phyloP scores from a whole-genome alignment of 1,140 invertebrate genomes.

The Neomicropteryx cornuta region DNA sequence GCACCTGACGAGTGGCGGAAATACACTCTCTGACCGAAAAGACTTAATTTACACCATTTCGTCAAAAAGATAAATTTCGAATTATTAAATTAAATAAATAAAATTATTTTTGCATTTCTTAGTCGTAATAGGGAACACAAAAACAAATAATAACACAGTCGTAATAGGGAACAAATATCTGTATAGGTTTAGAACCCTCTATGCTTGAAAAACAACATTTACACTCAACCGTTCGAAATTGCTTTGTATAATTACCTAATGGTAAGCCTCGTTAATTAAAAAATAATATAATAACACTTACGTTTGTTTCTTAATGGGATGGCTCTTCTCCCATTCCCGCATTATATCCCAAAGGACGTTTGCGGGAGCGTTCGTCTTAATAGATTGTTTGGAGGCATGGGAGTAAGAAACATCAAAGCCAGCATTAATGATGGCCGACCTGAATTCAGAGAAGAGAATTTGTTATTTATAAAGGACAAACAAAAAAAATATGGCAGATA shows the following conservation, averaged over 20 bases:
- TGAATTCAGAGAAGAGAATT: slow-evolving; percentile 31
- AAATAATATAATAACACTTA: slow-evolving; percentile 17
- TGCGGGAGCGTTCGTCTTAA: slow-evolving; percentile 90
- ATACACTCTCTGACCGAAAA: slow-evolving; percentile 1
- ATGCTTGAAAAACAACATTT: too few relatives aligned
- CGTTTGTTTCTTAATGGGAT: slow-evolving; percentile 46
- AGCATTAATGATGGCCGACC: slow-evolving; percentile 89
- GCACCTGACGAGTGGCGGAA: too few relatives aligned
- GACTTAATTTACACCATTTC: slow-evolving; percentile 6
- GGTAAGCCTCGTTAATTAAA: too few relatives aligned
- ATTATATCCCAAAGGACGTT: slow-evolving; percentile 90
- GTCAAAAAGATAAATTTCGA: slow-evolving; percentile 2
- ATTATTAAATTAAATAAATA: slow-evolving; percentile 4
- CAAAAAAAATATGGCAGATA: not conserved
- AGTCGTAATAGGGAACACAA: too few relatives aligned
- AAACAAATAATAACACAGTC: too few relatives aligned
- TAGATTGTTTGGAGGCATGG: slow-evolving; percentile 75
- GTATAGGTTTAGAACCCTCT: too few relatives aligned
- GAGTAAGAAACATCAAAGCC: slow-evolving; percentile 89
- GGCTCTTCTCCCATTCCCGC: slow-evolving; percentile 61
- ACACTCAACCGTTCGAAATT: too few relatives aligned
- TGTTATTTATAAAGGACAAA: not conserved
- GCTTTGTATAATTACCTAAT: too few relatives aligned
- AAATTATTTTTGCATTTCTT: too few relatives aligned
- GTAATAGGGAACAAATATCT: too few relatives aligned